Evolutionary conservation across 2,888 invertebrate species (phyloP), one percentile per base, ranked within the genome.

Genomic region (Pseudococcus longispinus): DNA sequence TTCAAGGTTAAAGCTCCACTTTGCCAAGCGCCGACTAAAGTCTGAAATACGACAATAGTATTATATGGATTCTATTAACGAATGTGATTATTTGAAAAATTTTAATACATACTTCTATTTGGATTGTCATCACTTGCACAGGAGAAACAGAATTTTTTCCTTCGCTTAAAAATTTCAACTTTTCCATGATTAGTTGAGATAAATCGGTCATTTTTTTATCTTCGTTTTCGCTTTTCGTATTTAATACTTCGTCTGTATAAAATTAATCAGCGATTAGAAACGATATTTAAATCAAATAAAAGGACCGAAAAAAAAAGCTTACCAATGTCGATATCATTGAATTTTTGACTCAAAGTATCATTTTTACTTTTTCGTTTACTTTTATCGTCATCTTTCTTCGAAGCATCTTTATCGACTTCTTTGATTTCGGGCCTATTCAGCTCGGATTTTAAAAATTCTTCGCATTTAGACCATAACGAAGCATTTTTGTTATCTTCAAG

Each of bases 11-110:
- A 91, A 83, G 93, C 92, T 84, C 93, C 93, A 46, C 91, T 91
- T 89, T 92, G 92, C 93, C 94, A 93, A 84, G 94, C 94, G 87
- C 91, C 90, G 88, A 93, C 91, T 88, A 94, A 91, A n/a, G 94
- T 94, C 94, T 94, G 89, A 26, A 91, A 91, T 86, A 70, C 9
- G 4, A 32, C 8, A 32, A 32, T 13, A 29, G 8, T 4, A 32
- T 26, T 9, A 23, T 26, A 26, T n/a, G n/a, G n/a, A 32, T 13
- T 37, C 15, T 9, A 80, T 13, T 80, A 1, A 4, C 20, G 9
- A 82, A 82, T 20, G 1, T 8, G 83, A 13, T 29, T 23, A 11
- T 20, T 20, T 55, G 82, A 37, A 13, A 37, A 37, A 85, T 23
- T 26, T 20, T n/a, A 20, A 82, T 85, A 89, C 89, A 89, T 89